A percentile compares a stretch with the other conserved stretches of the same genome.
phyloP scores from a whole-genome alignment of 2,113 vertebrate species.

The Crotalus helleri region DNA sequence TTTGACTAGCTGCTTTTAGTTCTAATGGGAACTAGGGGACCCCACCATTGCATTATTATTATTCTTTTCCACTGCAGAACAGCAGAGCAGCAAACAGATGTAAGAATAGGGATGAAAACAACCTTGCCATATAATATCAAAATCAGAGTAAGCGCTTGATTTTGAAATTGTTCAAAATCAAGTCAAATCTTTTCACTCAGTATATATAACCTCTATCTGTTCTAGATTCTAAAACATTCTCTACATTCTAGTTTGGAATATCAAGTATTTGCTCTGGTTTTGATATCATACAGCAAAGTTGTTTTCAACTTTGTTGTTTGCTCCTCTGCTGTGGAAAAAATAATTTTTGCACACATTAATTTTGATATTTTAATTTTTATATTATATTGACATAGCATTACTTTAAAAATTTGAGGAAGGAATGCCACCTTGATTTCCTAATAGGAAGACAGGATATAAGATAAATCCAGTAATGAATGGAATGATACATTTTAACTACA shows the following conservation, averaged over 20 bases:
- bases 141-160: background rate
- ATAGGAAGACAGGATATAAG: background rate
- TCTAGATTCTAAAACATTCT: background rate
- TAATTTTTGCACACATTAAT: background rate
- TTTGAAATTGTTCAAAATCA: background rate
- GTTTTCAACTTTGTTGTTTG: background rate
- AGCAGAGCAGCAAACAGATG: background rate
- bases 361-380: background rate
- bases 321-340: background rate
- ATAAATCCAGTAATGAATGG: background rate
- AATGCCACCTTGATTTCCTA: background rate
- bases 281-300: background rate
- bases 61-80: background rate
- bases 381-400: background rate
- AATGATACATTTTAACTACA: background rate
- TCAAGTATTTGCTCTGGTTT: background rate
- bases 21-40: background rate
- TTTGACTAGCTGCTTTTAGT: constrained; percentile 19
- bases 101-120: background rate
- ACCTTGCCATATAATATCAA: background rate
- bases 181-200: background rate
- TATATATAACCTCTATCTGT: background rate
- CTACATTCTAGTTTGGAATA: background rate
- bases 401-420: background rate
- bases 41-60: background rate